Evolutionary conservation across 2,888 invertebrate genomes (phyloP).

Genomic region (Pristionchus fissidentatus): DNA sequence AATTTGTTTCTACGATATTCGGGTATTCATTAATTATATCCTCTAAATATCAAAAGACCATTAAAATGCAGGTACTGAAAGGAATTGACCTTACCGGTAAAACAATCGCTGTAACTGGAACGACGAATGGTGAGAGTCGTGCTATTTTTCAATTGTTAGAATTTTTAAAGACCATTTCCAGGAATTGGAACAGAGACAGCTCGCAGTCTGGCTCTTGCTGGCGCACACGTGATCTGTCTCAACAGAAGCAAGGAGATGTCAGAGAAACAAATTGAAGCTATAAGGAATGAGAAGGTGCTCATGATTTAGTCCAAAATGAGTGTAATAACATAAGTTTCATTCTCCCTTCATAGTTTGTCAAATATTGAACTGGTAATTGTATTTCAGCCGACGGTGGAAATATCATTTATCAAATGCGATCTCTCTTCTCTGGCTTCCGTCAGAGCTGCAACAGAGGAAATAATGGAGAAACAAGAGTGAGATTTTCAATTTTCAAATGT

Average conservation of each 20-base stretch:
- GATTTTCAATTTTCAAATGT: background rate
- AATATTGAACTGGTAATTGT: background rate
- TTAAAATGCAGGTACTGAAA: constrained; percentile 15
- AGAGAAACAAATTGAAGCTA: background rate
- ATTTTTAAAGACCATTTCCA: background rate
- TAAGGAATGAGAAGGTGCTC: constrained; percentile 30
- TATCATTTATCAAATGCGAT: constrained; percentile 42
- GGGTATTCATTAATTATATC: background rate
- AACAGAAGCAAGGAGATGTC: constrained; percentile 45
- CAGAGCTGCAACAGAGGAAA: background rate
- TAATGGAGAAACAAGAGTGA: constrained; percentile 18
- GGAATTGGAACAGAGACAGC: constrained; percentile 47
- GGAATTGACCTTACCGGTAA: constrained; percentile 12
- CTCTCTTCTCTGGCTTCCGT: constrained; percentile 28
- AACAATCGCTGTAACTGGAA: constrained; percentile 25
- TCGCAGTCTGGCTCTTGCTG: constrained; percentile 29
- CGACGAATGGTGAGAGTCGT: constrained; percentile 22
- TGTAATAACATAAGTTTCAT: background rate
- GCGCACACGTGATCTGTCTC: constrained; percentile 36
- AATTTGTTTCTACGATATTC: background rate
- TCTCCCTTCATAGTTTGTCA: background rate
- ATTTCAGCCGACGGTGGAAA: background rate
- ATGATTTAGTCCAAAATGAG: background rate
- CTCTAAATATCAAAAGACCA: background rate
- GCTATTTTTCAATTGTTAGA: background rate